Conservation (phyloP, 2,797 vertebrate species). For the Pangasius djambal region DNA sequence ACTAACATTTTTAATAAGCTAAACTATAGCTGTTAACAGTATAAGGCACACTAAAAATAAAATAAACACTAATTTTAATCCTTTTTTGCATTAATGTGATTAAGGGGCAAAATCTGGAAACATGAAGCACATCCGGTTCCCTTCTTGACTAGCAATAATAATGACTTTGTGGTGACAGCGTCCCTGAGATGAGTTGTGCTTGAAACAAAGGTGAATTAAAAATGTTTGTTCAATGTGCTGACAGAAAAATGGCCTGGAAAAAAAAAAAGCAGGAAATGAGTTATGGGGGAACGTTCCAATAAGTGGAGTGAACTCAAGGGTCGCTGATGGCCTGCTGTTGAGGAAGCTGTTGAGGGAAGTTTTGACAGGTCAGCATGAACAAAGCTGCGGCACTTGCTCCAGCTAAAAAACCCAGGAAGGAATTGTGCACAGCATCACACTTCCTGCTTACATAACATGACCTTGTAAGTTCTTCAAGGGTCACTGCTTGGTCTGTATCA, state of each 20-base stretch:
- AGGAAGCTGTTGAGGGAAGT: slow-evolving; percentile 39
- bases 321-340: slow-evolving; percentile 27
- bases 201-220: slow-evolving; percentile 2
- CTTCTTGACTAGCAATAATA: neutral
- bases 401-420: slow-evolving; percentile 38
- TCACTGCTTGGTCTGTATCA: slow-evolving; percentile 55
- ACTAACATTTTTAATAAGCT: too few relatives aligned
- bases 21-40: too few relatives aligned
- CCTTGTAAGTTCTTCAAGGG: slow-evolving; percentile 49
- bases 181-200: slow-evolving; percentile 29
- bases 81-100: neutral
- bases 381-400: slow-evolving; percentile 3
- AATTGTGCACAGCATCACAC: slow-evolving; percentile 39
- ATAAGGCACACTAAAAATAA: too few relatives aligned
- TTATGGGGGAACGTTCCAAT: slow-evolving; percentile 25
- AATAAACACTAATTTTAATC: too few relatives aligned
- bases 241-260: slow-evolving; percentile 42
- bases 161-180: slow-evolving; percentile 44
- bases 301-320: slow-evolving; percentile 23
- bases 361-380: slow-evolving; percentile 38
- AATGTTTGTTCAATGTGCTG: slow-evolving; percentile 28
- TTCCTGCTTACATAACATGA: slow-evolving; percentile 59
- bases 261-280: slow-evolving; percentile 42
- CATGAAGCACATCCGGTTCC: neutral
- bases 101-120: neutral